phyloP scores from a whole-genome alignment of 1,140 invertebrate species.

The Anoplolepis gracilipes region DNA sequence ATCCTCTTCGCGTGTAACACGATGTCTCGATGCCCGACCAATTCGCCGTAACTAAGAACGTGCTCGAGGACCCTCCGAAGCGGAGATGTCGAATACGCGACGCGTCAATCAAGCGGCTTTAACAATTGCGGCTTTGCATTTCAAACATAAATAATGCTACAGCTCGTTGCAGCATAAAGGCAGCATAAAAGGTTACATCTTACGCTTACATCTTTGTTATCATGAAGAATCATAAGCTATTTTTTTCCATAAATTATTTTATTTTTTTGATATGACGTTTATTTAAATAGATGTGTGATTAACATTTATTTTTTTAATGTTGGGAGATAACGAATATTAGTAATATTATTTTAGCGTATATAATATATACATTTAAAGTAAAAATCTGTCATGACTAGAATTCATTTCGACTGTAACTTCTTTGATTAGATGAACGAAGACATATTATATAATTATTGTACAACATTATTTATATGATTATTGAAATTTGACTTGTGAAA shows the following conservation, averaged over 20 bases:
- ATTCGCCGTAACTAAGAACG: constrained; percentile 12
- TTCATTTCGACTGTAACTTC: background rate
- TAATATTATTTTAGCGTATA: background rate
- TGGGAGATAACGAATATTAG: background rate
- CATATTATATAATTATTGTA: background rate
- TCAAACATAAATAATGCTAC: background rate
- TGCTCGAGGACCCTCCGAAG: background rate
- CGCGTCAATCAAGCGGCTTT: background rate
- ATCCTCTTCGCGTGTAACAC: background rate
- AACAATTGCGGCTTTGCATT: background rate
- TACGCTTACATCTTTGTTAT: background rate
- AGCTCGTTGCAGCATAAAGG: background rate
- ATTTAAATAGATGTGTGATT: background rate
- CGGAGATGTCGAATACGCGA: background rate
- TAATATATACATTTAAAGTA: constrained; percentile 1
- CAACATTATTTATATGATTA: background rate
- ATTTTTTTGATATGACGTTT: background rate
- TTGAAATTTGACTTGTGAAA: background rate
- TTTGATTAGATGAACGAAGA: background rate
- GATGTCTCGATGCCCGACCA: constrained; percentile 14
- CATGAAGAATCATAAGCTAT: background rate
- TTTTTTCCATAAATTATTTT: background rate
- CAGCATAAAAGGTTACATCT: too few species aligned
- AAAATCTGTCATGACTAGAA: background rate
- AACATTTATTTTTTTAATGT: background rate